A percentile compares a stretch with the other conserved stretches of the same genome.
These are phyloP conservation scores for Helicoverpa armigera DNA, from an alignment of 1,140 invertebrate species.

Conservation along the genomic window DNA sequence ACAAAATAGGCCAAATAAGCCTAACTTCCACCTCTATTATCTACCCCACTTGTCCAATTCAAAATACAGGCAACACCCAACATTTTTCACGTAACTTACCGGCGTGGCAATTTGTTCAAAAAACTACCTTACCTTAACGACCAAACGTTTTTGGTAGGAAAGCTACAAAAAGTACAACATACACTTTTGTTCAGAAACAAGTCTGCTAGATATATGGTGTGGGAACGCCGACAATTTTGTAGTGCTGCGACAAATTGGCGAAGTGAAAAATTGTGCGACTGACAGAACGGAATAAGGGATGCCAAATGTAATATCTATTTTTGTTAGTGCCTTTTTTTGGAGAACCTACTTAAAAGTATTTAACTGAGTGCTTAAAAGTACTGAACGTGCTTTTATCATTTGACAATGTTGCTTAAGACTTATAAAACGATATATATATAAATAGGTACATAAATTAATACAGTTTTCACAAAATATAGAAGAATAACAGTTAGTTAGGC, in stretches of 20 bases:
- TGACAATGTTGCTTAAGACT: too few species aligned
- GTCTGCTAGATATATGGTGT: conserved; percentile 11
- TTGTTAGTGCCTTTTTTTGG: too few species aligned
- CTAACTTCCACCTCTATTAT: not conserved
- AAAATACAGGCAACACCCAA: not conserved
- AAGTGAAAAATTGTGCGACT: conserved; percentile 30
- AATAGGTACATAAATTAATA: too few species aligned
- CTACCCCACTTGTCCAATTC: not conserved
- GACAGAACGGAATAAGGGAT: conserved; percentile 20
- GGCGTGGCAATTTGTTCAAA: conserved; percentile 22
- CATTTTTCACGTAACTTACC: not conserved
- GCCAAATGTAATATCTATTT: not conserved
- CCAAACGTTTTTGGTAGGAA: conserved; percentile 30
- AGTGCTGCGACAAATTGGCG: conserved; percentile 36
- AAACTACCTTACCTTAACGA: conserved; percentile 42
- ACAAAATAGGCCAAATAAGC: not conserved
- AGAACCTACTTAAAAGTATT: too few species aligned
- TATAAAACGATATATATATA: too few species aligned
- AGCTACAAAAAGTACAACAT: conserved; percentile 6
- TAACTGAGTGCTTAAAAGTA: too few species aligned
- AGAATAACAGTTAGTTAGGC: too few species aligned
- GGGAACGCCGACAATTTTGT: conserved; percentile 17
- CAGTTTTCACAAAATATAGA: too few species aligned
- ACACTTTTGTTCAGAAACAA: conserved; percentile 29
- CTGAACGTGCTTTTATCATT: too few species aligned